A percentile compares a stretch with the other conserved stretches of the same genome.
These are phyloP conservation scores for Delphinus delphis DNA, from an alignment of 2,113 vertebrate genomes.

Conservation along the genomic window DNA sequence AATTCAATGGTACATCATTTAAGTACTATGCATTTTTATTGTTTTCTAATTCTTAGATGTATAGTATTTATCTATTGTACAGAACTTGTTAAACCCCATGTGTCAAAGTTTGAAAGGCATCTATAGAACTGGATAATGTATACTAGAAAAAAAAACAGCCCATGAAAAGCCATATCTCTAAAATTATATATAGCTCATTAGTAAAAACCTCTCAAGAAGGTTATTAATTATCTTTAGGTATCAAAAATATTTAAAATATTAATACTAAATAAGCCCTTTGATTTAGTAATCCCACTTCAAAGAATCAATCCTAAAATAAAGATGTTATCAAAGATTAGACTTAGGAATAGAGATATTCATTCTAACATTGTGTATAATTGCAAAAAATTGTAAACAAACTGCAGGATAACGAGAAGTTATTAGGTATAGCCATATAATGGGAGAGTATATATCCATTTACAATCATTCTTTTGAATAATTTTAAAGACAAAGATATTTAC, in stretches of 20 bases:
- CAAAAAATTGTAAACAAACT: neutral
- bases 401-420: neutral
- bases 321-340: neutral
- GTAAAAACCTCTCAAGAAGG: neutral
- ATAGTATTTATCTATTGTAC: neutral
- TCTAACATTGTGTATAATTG: neutral
- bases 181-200: neutral
- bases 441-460: neutral
- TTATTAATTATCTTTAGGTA: neutral
- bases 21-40: neutral
- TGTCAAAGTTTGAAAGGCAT: neutral
- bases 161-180: neutral
- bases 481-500: neutral
- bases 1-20: neutral
- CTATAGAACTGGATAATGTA: neutral
- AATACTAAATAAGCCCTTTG: neutral
- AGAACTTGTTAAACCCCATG: neutral
- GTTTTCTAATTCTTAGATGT: neutral
- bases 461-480: neutral
- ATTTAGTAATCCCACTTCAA: constrained; percentile 1
- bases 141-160: neutral
- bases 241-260: neutral
- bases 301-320: constrained; percentile 23
- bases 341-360: neutral
- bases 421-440: neutral